phyloP scores from a whole-genome alignment of 2,113 vertebrate species.

The Platysternon megacephalum region DNA sequence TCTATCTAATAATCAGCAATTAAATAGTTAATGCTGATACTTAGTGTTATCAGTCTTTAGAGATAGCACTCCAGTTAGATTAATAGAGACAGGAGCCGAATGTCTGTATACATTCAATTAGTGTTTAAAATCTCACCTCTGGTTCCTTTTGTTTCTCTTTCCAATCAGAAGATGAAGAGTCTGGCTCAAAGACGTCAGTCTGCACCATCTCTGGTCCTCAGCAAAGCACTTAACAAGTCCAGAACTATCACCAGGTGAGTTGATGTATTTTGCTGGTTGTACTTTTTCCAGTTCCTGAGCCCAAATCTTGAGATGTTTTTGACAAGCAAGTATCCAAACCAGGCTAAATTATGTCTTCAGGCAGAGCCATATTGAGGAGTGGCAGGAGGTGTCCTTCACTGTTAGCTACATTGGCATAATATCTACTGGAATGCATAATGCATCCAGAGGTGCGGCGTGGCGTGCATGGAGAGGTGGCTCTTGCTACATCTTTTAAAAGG shows the following conservation, averaged over 20 bases:
- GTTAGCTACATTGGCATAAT: neutral
- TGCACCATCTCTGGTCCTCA: constrained; percentile 92
- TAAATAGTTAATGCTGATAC: neutral
- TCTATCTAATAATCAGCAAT: neutral
- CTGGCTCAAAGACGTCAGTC: constrained; percentile 92
- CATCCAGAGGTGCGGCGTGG: neutral
- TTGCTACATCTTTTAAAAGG: rapidly evolving
- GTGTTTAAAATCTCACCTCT: neutral
- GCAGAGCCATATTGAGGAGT: neutral
- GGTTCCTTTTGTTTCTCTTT: constrained; percentile 53
- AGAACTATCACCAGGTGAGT: constrained; percentile 88
- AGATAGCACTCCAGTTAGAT: neutral
- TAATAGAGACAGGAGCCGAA: neutral
- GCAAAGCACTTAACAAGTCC: constrained; percentile 92
- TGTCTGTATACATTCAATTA: neutral
- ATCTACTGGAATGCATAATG: neutral
- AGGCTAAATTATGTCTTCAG: neutral
- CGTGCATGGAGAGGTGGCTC: neutral
- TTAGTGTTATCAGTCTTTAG: neutral
- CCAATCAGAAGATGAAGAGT: constrained; percentile 91
- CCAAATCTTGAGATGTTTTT: neutral
- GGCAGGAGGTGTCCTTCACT: neutral
- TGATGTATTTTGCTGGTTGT: neutral
- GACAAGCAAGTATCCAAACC: neutral
- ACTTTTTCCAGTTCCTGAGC: neutral